These are phyloP conservation scores for Varecia variegata DNA, from an alignment of 2,797 vertebrate genomes.

Conservation along the genomic window DNA sequence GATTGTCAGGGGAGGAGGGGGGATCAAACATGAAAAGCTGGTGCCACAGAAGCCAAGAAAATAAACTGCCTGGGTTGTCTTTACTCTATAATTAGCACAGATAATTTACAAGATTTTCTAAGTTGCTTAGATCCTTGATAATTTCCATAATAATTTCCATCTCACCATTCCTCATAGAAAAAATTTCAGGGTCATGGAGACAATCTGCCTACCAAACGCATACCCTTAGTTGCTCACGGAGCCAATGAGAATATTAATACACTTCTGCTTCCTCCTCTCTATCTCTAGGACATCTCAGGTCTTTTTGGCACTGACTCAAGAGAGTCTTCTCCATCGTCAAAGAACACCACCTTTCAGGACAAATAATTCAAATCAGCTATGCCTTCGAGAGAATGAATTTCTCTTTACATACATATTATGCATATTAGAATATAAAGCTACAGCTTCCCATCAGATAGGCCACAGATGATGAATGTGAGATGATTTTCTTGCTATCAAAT, in stretches of 20 bases:
- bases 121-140: neutral
- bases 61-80: neutral
- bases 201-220: neutral
- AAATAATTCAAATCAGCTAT: neutral
- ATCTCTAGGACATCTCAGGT: neutral
- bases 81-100: constrained; percentile 16
- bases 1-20: neutral
- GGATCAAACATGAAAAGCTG: neutral
- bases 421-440: neutral
- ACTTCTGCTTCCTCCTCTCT: neutral
- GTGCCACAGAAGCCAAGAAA: neutral
- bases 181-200: neutral
- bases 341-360: neutral
- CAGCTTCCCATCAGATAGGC: neutral
- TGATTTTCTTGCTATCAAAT: neutral
- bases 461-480: neutral
- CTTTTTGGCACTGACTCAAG: neutral
- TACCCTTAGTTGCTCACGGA: neutral
- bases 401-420: neutral
- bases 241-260: neutral
- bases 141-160: neutral
- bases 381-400: neutral
- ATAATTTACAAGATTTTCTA: neutral
- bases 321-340: neutral
- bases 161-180: neutral